Evolutionary conservation across 2,888 invertebrate genomes (phyloP).

Genomic region (Achlya flavicornis): DNA sequence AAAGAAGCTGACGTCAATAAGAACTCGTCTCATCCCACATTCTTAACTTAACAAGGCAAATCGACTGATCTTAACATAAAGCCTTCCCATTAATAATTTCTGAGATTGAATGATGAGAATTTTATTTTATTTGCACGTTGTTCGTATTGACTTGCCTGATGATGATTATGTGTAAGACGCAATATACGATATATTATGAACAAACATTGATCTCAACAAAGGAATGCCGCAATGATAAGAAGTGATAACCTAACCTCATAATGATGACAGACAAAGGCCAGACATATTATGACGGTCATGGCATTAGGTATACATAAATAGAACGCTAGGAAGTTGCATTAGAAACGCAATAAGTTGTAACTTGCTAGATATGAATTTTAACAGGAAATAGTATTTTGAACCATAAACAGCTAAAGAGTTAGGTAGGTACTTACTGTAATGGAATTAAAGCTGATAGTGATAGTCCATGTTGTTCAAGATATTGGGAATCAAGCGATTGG

Average conservation of each 20-base stretch:
- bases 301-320: conserved; percentile 19
- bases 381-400: no score
- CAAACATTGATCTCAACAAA: conserved; percentile 31
- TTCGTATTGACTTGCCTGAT: background rate
- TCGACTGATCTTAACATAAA: background rate
- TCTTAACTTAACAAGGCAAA: no score
- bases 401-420: no score
- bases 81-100: background rate
- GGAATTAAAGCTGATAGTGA: no score
- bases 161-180: background rate
- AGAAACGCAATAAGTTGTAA: conserved; percentile 24
- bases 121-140: no score
- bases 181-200: background rate
- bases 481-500: no score
- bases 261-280: conserved; percentile 38
- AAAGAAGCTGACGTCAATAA: no score
- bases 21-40: no score
- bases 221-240: conserved; percentile 31
- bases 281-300: conserved; percentile 19
- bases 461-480: no score
- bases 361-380: no score
- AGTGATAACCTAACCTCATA: conserved; percentile 35
- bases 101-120: no score
- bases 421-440: no score
- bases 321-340: conserved; percentile 26